Conservation (phyloP, 2,888 invertebrate species). For the Drosophila pseudotakahashii region DNA sequence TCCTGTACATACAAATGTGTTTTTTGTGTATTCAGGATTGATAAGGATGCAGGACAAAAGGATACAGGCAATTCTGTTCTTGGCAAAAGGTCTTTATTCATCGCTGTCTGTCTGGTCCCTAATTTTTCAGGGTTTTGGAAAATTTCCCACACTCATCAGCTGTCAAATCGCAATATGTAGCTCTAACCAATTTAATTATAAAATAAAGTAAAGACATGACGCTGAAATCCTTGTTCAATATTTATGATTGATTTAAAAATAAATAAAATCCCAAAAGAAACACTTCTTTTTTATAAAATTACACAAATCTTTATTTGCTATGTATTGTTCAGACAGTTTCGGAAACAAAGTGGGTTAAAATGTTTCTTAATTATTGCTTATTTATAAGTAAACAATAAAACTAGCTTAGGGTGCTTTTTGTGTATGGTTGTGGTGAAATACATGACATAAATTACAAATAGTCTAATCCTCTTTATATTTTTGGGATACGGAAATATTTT, state of each 20-base stretch:
- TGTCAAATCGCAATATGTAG: slow-evolving; percentile 8
- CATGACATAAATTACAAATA: slow-evolving; percentile 29
- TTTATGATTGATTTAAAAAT: too few relatives aligned
- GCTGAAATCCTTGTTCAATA: background rate
- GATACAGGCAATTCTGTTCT: slow-evolving; percentile 12
- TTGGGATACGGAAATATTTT: slow-evolving; percentile 15
- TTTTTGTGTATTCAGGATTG: slow-evolving; percentile 36
- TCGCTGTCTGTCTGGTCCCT: slow-evolving; percentile 7
- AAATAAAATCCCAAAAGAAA: too few relatives aligned
- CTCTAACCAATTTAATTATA: background rate
- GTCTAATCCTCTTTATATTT: slow-evolving; percentile 21
- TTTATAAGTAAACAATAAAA: slow-evolving; percentile 16
- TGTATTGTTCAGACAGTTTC: slow-evolving; percentile 16
- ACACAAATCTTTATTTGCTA: slow-evolving; percentile 34
- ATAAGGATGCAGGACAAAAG: slow-evolving; percentile 31
- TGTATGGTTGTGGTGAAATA: slow-evolving; percentile 13
- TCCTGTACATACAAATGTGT: background rate
- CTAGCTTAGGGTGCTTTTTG: slow-evolving; percentile 7
- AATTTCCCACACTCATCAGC: slow-evolving; percentile 36
- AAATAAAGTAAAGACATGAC: background rate
- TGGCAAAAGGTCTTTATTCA: slow-evolving; percentile 15
- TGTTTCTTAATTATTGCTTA: slow-evolving; percentile 12
- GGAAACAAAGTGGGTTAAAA: slow-evolving; percentile 17
- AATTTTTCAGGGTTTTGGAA: slow-evolving; percentile 20
- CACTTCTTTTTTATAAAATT: slow-evolving; percentile 8